These are phyloP conservation scores for Lamellibrachia columna DNA, from an alignment of 2,888 invertebrate species.

Conservation along the genomic window DNA sequence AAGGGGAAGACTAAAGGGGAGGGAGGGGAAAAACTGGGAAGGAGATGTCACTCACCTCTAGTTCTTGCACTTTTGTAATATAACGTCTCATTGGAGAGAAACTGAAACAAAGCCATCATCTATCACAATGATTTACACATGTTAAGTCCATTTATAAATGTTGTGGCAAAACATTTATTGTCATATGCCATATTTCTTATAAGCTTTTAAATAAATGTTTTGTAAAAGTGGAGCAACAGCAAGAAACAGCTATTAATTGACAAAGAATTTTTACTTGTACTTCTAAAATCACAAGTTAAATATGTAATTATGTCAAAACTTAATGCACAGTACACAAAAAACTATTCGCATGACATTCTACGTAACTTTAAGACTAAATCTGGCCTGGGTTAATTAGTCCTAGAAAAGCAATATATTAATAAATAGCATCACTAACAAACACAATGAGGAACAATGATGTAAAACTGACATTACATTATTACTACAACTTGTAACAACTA, in stretches of 20 bases:
- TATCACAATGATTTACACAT: slow-evolving; percentile 13
- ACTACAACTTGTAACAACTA: neutral
- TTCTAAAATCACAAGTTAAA: neutral
- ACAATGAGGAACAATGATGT: neutral
- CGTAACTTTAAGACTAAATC: too few relatives aligned
- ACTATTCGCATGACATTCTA: too few relatives aligned
- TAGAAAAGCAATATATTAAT: neutral
- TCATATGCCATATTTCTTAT: neutral
- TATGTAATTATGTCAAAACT: too few relatives aligned
- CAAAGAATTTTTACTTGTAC: neutral
- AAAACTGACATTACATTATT: neutral
- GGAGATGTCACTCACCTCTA: slow-evolving; percentile 53
- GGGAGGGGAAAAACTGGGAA: neutral
- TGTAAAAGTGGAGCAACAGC: too few relatives aligned
- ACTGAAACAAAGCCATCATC: slow-evolving; percentile 59
- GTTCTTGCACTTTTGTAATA: slow-evolving; percentile 76
- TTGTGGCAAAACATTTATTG: neutral
- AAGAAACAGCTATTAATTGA: too few relatives aligned
- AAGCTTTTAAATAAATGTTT: neutral
- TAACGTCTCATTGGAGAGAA: slow-evolving; percentile 73
- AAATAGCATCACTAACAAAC: neutral
- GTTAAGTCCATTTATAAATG: neutral
- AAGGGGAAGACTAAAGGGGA: neutral
- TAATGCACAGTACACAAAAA: too few relatives aligned
- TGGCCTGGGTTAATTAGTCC: too few relatives aligned